Percentiles rank a stretch among this genome's conserved stretches.
Evolutionary conservation across 1,140 invertebrate species (phyloP).

Genomic region (Meloidogyne hapla): DNA sequence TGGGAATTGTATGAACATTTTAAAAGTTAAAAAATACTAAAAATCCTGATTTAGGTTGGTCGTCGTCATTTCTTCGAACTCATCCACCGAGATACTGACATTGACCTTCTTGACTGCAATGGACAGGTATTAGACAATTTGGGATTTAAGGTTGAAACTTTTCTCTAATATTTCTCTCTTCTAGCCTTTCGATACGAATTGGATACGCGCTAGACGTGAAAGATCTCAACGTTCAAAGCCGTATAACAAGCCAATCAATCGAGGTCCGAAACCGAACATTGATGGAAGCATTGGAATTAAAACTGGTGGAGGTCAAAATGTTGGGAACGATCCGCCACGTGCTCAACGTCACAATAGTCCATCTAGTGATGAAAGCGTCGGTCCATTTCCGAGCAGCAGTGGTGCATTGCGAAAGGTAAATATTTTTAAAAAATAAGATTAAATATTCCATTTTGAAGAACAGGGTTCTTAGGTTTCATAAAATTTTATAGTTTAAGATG

Average conservation of each 20-base stretch:
- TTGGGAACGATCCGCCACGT: no score
- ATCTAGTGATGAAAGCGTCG: slow-evolving; percentile 1
- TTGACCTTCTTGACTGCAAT: slow-evolving; percentile 12
- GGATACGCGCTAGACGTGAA: not conserved
- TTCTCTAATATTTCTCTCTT: not conserved
- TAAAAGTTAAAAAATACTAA: not conserved
- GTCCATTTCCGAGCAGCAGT: not conserved
- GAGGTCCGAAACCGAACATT: not conserved
- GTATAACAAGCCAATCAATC: not conserved
- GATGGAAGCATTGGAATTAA: not conserved
- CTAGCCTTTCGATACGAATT: not conserved
- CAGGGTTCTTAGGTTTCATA: not conserved
- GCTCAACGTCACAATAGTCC: not conserved
- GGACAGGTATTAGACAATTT: not conserved
- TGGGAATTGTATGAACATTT: not conserved
- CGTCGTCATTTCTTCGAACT: slow-evolving; percentile 23
- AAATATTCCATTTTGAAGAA: not conserved
- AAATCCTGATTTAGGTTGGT: not conserved
- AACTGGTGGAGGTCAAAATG: not conserved
- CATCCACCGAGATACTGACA: slow-evolving; percentile 12
- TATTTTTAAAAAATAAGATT: not conserved
- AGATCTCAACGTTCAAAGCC: not conserved
- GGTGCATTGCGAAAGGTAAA: not conserved
- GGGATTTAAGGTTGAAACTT: not conserved
- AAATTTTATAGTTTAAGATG: not conserved